These are phyloP conservation scores for Acrobasis consociella DNA, from an alignment of 2,888 invertebrate genomes.

Conservation along the genomic window DNA sequence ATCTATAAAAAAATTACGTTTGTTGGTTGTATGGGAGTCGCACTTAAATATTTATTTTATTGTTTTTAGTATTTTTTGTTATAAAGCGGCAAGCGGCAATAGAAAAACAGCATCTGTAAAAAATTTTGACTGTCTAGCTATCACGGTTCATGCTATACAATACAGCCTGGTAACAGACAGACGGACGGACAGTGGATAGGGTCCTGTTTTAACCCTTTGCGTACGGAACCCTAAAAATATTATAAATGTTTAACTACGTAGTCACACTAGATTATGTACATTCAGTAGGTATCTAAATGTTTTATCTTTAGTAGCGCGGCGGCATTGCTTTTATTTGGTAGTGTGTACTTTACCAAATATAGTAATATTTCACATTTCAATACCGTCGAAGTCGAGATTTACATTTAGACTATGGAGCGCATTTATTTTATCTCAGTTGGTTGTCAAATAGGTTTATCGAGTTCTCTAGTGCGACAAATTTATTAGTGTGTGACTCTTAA, in stretches of 20 bases:
- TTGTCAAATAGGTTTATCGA: background rate
- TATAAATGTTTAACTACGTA: background rate
- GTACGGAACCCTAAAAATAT: background rate
- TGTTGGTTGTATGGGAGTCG: too few relatives aligned
- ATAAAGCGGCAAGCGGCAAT: too few relatives aligned
- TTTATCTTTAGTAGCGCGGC: conserved; percentile 1
- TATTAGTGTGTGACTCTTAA: background rate
- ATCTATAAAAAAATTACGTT: too few relatives aligned
- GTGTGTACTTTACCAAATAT: background rate
- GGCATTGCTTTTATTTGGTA: background rate
- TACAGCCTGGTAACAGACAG: too few relatives aligned
- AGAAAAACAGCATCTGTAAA: too few relatives aligned
- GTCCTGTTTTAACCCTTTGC: too few relatives aligned
- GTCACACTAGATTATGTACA: background rate
- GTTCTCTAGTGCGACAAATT: background rate
- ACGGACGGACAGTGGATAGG: too few relatives aligned
- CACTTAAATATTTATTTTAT: too few relatives aligned
- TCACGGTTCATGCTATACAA: too few relatives aligned
- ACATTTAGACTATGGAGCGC: background rate
- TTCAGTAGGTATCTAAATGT: background rate
- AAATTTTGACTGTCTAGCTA: too few relatives aligned
- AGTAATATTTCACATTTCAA: background rate
- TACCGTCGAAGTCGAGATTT: background rate
- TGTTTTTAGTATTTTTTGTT: too few relatives aligned
- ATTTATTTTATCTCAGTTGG: too few relatives aligned